Percentiles rank a stretch among this genome's conserved stretches.
Evolutionary conservation across 2,113 vertebrate species (phyloP).

Genomic region (Solenodon paradoxus): DNA sequence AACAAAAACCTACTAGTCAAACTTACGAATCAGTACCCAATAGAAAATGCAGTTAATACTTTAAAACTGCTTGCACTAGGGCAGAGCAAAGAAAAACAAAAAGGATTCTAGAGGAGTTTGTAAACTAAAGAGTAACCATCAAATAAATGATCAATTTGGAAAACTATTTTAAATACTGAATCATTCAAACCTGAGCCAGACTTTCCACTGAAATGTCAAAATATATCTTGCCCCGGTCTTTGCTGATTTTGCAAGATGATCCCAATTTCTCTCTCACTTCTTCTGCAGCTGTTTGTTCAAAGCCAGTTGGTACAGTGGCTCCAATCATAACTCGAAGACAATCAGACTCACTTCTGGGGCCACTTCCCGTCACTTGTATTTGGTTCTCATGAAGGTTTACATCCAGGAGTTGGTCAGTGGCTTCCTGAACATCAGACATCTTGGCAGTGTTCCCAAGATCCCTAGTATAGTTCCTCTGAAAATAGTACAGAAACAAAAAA

Average conservation of each 20-base stretch:
- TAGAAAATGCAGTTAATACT: constrained; percentile 27
- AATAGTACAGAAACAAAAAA: not conserved
- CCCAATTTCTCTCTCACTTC: constrained; percentile 95
- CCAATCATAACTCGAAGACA: constrained; percentile 86
- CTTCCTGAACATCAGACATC: constrained; percentile 71
- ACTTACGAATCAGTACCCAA: constrained; percentile 4
- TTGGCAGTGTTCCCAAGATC: constrained; percentile 5
- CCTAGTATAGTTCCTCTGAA: constrained; percentile 3
- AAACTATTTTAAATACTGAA: constrained; percentile 51
- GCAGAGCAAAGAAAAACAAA: not conserved
- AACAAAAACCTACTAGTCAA: constrained; percentile 1
- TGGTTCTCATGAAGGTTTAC: constrained; percentile 52
- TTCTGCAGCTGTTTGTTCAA: constrained; percentile 93
- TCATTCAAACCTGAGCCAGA: constrained; percentile 87
- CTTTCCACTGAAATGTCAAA: constrained; percentile 89
- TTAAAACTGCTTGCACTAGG: not conserved
- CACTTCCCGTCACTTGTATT: not conserved
- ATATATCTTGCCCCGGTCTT: constrained; percentile 95
- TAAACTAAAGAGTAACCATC: constrained; percentile 12
- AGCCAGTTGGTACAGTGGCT: constrained; percentile 96
- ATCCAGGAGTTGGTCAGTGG: constrained; percentile 48
- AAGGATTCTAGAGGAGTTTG: not conserved
- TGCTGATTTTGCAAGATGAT: constrained; percentile 88
- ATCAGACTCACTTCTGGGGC: not conserved
- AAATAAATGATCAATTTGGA: not conserved